Percentiles rank a stretch among this genome's conserved stretches.
Evolutionary conservation across 2,113 vertebrate species (phyloP).

Genomic region (Urocitellus parryii): DNA sequence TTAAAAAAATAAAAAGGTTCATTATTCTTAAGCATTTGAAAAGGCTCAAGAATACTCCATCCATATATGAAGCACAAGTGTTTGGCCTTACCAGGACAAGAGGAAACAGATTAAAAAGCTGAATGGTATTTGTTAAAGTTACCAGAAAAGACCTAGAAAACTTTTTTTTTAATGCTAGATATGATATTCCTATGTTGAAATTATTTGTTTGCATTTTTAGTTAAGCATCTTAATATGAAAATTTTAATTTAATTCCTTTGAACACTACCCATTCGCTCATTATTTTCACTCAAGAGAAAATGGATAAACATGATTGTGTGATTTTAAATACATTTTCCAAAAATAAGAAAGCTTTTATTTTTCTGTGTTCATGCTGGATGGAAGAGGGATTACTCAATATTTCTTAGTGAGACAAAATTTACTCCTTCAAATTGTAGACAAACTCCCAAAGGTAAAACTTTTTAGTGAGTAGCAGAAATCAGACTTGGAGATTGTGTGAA

Average conservation of each 20-base stretch:
- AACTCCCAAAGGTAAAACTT: background rate
- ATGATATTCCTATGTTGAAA: background rate
- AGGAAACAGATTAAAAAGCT: background rate
- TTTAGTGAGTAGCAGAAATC: background rate
- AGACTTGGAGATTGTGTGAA: background rate
- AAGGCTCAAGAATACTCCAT: background rate
- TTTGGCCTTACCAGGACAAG: background rate
- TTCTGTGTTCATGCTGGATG: background rate
- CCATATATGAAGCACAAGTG: background rate
- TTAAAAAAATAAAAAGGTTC: background rate
- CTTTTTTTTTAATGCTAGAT: background rate
- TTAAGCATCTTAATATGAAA: background rate
- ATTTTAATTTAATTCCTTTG: background rate
- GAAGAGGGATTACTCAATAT: background rate
- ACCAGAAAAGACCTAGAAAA: background rate
- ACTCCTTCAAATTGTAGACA: background rate
- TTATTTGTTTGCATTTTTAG: background rate
- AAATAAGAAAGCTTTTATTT: background rate
- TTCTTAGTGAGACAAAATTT: background rate
- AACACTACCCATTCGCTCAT: background rate
- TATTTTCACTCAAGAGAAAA: background rate
- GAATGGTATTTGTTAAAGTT: background rate
- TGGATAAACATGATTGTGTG: too few species aligned
- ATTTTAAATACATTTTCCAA: background rate
- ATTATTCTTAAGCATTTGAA: background rate